phyloP scores from a whole-genome alignment of 2,888 invertebrate species.

The Nebria salina region DNA sequence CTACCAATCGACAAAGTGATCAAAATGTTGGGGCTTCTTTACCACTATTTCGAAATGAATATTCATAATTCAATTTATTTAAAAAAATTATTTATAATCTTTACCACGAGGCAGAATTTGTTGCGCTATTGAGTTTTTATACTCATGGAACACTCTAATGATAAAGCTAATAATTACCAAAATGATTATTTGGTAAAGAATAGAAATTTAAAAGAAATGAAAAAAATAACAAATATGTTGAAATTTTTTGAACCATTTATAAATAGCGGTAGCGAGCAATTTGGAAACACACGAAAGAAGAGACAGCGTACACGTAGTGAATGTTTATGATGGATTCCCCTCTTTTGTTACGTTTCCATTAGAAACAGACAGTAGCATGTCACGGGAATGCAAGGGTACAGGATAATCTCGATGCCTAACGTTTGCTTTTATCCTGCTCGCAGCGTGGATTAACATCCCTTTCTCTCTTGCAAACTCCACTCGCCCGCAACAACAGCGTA shows the following conservation, averaged over 20 bases:
- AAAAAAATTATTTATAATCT: too few species aligned
- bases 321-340: constrained; percentile 20
- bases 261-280: not conserved
- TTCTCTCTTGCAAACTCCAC: not conserved
- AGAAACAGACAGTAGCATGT: constrained; percentile 45
- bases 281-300: not conserved
- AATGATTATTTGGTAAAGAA: too few species aligned
- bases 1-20: too few species aligned
- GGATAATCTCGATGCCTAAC: constrained; percentile 41
- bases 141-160: too few species aligned
- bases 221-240: too few species aligned
- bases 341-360: constrained; percentile 45
- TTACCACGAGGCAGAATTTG: too few species aligned
- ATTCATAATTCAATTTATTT: too few species aligned
- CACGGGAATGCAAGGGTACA: constrained; percentile 43
- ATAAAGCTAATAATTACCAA: too few species aligned
- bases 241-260: not conserved
- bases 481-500: not conserved
- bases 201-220: too few species aligned
- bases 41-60: too few species aligned
- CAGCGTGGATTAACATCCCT: constrained; percentile 9
- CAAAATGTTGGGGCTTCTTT: too few species aligned
- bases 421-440: constrained; percentile 35
- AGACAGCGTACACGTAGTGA: constrained; percentile 2
- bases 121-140: too few species aligned